phyloP scores from a whole-genome alignment of 2,888 invertebrate genomes.

The Chironomus tentans region DNA sequence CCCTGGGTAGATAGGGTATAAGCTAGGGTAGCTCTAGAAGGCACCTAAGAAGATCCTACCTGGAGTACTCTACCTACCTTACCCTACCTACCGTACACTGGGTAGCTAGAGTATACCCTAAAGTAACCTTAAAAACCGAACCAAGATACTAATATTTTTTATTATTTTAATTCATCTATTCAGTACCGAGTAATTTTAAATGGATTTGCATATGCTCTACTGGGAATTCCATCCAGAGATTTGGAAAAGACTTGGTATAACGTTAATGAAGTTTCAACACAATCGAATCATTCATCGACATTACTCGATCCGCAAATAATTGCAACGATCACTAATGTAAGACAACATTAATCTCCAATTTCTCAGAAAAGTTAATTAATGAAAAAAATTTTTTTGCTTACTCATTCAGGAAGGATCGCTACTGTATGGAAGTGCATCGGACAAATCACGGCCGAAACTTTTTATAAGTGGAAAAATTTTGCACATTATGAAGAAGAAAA shows the following conservation, averaged over 20 bases:
- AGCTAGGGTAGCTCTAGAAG: too few relatives aligned
- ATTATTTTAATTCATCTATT: slow-evolving; percentile 33
- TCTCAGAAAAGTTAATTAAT: background rate
- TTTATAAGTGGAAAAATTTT: slow-evolving; percentile 73
- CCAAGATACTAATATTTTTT: too few relatives aligned
- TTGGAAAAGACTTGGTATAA: slow-evolving; percentile 63
- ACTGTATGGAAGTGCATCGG: slow-evolving; percentile 55
- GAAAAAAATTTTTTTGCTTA: background rate
- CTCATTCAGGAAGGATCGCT: slow-evolving; percentile 47
- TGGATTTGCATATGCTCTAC: slow-evolving; percentile 69
- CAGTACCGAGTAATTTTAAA: slow-evolving; percentile 79
- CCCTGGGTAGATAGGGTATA: too few relatives aligned
- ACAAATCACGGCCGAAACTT: slow-evolving; percentile 59
- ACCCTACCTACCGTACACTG: too few relatives aligned
- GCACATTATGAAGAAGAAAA: slow-evolving; percentile 64
- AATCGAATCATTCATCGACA: slow-evolving; percentile 5
- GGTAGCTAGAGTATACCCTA: too few relatives aligned
- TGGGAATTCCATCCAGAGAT: slow-evolving; percentile 67
- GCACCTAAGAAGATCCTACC: too few relatives aligned
- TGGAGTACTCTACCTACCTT: too few relatives aligned
- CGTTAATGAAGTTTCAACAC: slow-evolving; percentile 27
- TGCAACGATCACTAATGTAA: slow-evolving; percentile 21
- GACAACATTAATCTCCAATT: background rate
- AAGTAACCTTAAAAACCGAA: too few relatives aligned
- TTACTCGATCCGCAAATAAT: background rate